Conservation (phyloP, 1,140 invertebrate species). For the Micrasema longulum region DNA sequence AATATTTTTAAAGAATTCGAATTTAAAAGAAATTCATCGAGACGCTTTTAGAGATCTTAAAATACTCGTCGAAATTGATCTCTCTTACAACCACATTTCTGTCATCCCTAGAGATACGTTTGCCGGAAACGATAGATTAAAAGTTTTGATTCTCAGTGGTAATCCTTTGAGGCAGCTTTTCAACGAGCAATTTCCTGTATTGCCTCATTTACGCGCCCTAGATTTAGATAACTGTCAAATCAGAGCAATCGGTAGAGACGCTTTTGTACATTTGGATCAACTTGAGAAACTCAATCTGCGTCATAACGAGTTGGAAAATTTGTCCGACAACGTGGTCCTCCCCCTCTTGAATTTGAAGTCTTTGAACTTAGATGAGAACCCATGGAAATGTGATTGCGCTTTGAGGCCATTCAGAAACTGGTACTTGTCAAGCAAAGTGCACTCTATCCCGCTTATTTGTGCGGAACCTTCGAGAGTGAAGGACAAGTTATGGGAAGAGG, state of each 20-base stretch:
- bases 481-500: slow-evolving; percentile 75
- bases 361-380: slow-evolving; percentile 79
- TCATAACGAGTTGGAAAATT: slow-evolving; percentile 75
- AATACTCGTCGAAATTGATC: slow-evolving; percentile 84
- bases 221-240: slow-evolving; percentile 79
- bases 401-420: slow-evolving; percentile 80
- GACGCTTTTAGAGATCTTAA: slow-evolving; percentile 83
- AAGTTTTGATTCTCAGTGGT: slow-evolving; percentile 75
- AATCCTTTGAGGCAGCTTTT: slow-evolving; percentile 77
- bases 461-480: slow-evolving; percentile 70
- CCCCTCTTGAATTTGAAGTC: slow-evolving; percentile 78
- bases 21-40: slow-evolving; percentile 75
- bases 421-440: slow-evolving; percentile 76
- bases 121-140: slow-evolving; percentile 77
- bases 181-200: slow-evolving; percentile 76
- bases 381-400: slow-evolving; percentile 86
- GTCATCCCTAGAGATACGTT: slow-evolving; percentile 79
- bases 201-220: slow-evolving; percentile 78
- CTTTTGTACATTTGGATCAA: slow-evolving; percentile 74
- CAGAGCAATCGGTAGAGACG: slow-evolving; percentile 71
- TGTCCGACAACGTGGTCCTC: slow-evolving; percentile 75
- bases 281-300: slow-evolving; percentile 80
- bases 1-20: slow-evolving; percentile 76
- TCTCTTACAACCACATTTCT: slow-evolving; percentile 80
- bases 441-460: slow-evolving; percentile 75